phyloP scores from a whole-genome alignment of 2,113 vertebrate genomes.

The Coptodon bakossiorum region DNA sequence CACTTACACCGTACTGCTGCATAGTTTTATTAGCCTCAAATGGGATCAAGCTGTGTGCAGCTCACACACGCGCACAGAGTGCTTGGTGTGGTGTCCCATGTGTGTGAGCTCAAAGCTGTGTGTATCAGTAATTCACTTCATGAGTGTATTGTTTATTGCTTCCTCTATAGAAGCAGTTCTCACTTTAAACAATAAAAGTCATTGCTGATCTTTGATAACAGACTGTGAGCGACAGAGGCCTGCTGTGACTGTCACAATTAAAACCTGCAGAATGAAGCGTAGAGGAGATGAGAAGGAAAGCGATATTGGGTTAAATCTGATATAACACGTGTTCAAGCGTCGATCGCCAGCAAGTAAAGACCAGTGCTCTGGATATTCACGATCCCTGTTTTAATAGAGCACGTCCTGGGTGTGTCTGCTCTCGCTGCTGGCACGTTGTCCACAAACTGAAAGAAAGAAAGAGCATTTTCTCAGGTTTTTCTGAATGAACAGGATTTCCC shows the following conservation, averaged over 20 bases:
- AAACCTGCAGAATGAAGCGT: neutral
- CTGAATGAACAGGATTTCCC: neutral
- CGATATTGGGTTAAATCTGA: neutral
- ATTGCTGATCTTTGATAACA: constrained; percentile 5
- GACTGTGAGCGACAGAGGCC: neutral
- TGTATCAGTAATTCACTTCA: neutral
- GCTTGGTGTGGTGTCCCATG: neutral
- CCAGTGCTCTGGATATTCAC: neutral
- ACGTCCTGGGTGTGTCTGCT: constrained; percentile 25
- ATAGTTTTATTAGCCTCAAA: constrained; percentile 38
- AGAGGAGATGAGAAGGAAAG: neutral
- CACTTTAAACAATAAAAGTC: neutral
- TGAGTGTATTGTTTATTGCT: constrained; percentile 28
- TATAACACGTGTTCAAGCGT: neutral
- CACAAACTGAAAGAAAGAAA: neutral
- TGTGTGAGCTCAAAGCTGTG: neutral
- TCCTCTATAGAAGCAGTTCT: neutral
- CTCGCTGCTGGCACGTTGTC: neutral
- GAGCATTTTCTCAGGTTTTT: neutral
- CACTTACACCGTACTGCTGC: neutral
- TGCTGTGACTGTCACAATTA: neutral
- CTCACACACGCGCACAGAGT: neutral
- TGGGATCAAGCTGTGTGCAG: constrained; percentile 20
- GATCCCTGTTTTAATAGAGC: neutral
- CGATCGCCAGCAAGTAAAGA: neutral